phyloP scores from a whole-genome alignment of 2,113 vertebrate species.

The Lepisosteus osseus region DNA sequence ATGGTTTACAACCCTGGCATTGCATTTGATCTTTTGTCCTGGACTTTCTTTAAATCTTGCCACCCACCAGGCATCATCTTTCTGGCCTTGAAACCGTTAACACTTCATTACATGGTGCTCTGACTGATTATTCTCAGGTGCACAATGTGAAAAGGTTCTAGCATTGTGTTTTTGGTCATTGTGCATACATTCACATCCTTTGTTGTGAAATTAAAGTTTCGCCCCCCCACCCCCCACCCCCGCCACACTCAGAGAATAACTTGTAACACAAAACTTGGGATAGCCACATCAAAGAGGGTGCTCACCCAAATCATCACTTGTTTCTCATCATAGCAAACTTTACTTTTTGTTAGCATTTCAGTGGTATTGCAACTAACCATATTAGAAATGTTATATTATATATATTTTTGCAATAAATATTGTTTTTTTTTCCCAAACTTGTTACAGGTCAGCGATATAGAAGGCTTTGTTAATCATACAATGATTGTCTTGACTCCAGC shows the following conservation, averaged over 20 bases:
- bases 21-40: conserved; percentile 68
- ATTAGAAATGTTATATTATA: too few species aligned
- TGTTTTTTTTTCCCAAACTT: neutral
- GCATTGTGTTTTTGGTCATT: conserved; percentile 31
- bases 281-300: too few species aligned
- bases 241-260: too few species aligned
- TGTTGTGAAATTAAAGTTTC: neutral
- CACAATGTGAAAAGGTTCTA: conserved; percentile 22
- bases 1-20: conserved; percentile 59
- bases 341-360: too few species aligned
- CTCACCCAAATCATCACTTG: too few species aligned
- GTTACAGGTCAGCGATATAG: neutral
- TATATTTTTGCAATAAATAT: too few species aligned
- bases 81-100: conserved; percentile 52
- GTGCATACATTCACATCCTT: neutral
- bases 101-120: conserved; percentile 42
- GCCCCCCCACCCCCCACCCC: too few species aligned
- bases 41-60: conserved; percentile 55
- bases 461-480: neutral
- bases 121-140: conserved; percentile 54
- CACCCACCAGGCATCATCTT: conserved; percentile 63
- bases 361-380: too few species aligned
- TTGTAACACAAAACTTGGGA: too few species aligned
- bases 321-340: too few species aligned
- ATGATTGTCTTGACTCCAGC: neutral